Evolutionary conservation across 2,797 vertebrate genomes (phyloP).

Genomic region (Takifugu rubripes): DNA sequence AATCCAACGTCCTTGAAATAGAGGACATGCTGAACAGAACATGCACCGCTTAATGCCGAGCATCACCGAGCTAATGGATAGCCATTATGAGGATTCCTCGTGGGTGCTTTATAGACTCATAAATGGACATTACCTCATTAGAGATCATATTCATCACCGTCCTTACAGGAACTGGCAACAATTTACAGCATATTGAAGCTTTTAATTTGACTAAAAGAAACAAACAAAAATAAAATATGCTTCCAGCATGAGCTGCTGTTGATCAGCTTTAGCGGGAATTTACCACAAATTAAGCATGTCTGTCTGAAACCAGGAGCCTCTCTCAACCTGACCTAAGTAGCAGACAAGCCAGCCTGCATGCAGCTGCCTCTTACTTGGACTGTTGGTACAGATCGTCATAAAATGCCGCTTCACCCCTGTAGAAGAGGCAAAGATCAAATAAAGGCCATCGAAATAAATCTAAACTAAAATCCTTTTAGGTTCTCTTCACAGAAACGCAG

Average conservation of each 20-base stretch:
- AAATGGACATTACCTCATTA: conserved; percentile 42
- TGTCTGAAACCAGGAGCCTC: conserved; percentile 15
- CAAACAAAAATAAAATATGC: conserved; percentile 11
- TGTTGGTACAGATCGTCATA: conserved; percentile 70
- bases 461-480: background rate
- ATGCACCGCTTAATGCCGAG: conserved; percentile 34
- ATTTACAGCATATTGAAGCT: conserved; percentile 8
- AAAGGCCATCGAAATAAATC: conserved; percentile 8
- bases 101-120: conserved; percentile 34
- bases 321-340: conserved; percentile 11
- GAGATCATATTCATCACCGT: conserved; percentile 31
- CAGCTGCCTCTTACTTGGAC: conserved; percentile 75
- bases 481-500: too few relatives aligned
- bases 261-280: conserved; percentile 30
- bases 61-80: conserved; percentile 44
- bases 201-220: conserved; percentile 16
- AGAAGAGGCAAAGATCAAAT: conserved; percentile 49
- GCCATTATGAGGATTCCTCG: conserved; percentile 50
- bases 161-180: conserved; percentile 23
- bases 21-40: conserved; percentile 39
- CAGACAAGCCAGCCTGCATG: conserved; percentile 43
- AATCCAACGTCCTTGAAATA: conserved; percentile 40
- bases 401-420: conserved; percentile 69
- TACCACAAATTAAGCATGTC: conserved; percentile 17
- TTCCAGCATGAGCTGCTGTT: conserved; percentile 6